A percentile compares a stretch with the other conserved stretches of the same genome.
phyloP scores from a whole-genome alignment of 2,113 vertebrate species.

The Thamnaconus septentrionalis region DNA sequence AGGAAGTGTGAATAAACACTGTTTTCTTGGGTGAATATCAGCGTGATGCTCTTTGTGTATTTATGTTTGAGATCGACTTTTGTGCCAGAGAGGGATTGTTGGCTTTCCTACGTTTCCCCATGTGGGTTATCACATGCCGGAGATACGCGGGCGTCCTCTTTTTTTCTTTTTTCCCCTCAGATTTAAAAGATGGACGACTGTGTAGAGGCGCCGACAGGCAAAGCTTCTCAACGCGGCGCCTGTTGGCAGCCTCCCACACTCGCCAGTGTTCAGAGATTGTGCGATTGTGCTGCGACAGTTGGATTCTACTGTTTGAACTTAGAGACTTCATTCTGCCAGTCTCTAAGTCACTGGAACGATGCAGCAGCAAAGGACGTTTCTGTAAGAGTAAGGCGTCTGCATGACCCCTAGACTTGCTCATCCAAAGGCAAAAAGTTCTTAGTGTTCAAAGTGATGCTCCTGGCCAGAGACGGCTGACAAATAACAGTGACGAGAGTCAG shows the following conservation, averaged over 20 bases:
- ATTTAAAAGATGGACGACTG: conserved; percentile 53
- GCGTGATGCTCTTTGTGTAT: conserved; percentile 32
- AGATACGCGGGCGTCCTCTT: conserved; percentile 46
- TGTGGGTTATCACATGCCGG: conserved; percentile 34
- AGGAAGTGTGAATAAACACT: conserved; percentile 47
- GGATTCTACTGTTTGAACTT: conserved; percentile 14
- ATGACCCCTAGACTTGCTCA: too few species aligned
- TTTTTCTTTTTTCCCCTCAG: conserved; percentile 58
- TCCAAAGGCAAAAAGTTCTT: conserved; percentile 8
- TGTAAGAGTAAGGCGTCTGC: too few species aligned
- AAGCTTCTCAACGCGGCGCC: not conserved
- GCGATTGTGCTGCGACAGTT: conserved; percentile 33
- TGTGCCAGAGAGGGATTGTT: conserved; percentile 34
- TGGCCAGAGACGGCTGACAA: conserved; percentile 37
- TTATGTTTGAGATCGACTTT: conserved; percentile 19
- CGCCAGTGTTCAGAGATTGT: conserved; percentile 32
- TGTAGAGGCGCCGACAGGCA: too few species aligned
- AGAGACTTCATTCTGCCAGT: not conserved
- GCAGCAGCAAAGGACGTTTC: conserved; percentile 3
- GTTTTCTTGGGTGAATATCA: conserved; percentile 47
- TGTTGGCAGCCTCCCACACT: conserved; percentile 31
- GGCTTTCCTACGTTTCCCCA: conserved; percentile 31
- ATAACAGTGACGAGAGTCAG: conserved; percentile 42
- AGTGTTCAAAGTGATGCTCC: conserved; percentile 37
- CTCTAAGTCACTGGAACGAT: not conserved